Evolutionary conservation across 2,113 vertebrate genomes (phyloP).

Genomic region (Equus quagga): DNA sequence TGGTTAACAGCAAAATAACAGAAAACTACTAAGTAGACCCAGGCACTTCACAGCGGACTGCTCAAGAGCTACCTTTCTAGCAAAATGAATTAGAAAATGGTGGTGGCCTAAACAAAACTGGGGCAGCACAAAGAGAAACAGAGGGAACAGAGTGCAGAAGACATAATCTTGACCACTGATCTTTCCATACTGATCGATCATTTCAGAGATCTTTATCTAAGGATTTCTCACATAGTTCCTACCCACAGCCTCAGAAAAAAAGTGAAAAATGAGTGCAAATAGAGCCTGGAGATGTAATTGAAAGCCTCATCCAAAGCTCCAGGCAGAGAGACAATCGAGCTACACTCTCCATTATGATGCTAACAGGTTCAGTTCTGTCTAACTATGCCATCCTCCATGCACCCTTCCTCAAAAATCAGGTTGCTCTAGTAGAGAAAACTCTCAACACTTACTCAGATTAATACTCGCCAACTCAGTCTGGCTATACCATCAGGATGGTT

Average conservation of each 20-base stretch:
- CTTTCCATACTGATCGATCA: not conserved
- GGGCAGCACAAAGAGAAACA: not conserved
- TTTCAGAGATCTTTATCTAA: slow-evolving; percentile 41
- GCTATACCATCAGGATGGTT: not conserved
- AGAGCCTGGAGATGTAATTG: not conserved
- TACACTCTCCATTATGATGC: slow-evolving; percentile 43
- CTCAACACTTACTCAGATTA: not conserved
- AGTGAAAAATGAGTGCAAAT: slow-evolving; percentile 6
- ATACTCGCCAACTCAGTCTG: slow-evolving; percentile 14
- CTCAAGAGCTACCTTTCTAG: slow-evolving; percentile 25
- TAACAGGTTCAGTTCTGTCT: not conserved
- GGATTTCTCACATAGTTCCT: slow-evolving; percentile 17
- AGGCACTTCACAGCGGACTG: not conserved
- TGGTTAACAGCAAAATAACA: not conserved
- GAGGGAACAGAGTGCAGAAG: not conserved
- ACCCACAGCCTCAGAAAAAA: not conserved
- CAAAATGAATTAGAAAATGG: slow-evolving; percentile 35
- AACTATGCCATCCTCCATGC: not conserved
- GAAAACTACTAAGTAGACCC: not conserved
- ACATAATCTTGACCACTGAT: not conserved
- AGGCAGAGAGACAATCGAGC: not conserved
- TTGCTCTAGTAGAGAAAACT: not conserved
- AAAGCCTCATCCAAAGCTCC: not conserved
- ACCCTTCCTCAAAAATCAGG: not conserved
- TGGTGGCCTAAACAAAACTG: not conserved